Evolutionary conservation across 2,797 vertebrate genomes (phyloP), one percentile per base, ranked within the genome.

Genomic region (Numenius phaeopus): DNA sequence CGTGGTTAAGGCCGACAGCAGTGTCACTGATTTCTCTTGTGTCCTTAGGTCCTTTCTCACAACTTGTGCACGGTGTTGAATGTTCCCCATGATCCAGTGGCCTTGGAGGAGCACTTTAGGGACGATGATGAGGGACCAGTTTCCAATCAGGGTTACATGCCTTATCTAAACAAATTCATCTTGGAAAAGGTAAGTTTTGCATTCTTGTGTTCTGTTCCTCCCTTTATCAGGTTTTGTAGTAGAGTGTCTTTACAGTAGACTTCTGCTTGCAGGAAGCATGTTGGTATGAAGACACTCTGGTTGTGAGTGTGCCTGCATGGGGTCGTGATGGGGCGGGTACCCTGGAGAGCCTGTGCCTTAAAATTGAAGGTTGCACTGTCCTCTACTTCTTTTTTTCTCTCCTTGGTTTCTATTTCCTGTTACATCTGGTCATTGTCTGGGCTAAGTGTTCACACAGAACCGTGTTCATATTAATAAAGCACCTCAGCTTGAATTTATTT

Each of bases 91-190:
- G 99, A 99, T 96, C 99, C 99, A 0, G 99, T 99, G 89, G 99
- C 99, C 20, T 98, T 99, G 96, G 99, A 99, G 94, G 99, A 99
- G 77, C 99, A 99, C 94, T 99, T 99, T 11, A 99, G 99, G 95
- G 99, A 99, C 2, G 99, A 99, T 22, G 99, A 99, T 9, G 99
- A 99, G 94, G 99, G 99, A 20, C 99, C 99, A 0, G 99, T 99
- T 82, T 99, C 99, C 94, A 99, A 99, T 97, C 99, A 99, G 97
- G 99, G 99, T 21, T 99, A 99, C 98, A 99, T 99, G 99, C 99
- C 99, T 2, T 99, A 99, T 96, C 98, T 99, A 92, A 99, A 99
- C 98, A 99, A 98, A 95, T 99, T 99, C 98, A 99, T 99, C 97
- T 98, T 99, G 98, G 99, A 99, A 93, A 99, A 99, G 99, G 99